These are phyloP conservation scores for Hylaeus volcanicus DNA, from an alignment of 1,140 invertebrate species.

Conservation along the genomic window DNA sequence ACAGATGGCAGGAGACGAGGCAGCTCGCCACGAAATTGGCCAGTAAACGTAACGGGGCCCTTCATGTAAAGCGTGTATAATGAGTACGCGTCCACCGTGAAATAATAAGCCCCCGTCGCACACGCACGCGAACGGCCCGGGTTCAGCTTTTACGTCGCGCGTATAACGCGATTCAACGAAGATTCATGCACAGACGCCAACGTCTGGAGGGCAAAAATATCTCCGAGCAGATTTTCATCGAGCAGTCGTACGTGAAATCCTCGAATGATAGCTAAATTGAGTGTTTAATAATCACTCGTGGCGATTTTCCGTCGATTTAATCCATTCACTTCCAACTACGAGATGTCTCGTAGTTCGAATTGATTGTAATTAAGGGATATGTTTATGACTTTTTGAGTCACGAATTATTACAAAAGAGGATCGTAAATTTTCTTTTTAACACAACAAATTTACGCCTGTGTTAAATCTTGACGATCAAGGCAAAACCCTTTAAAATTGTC, in stretches of 20 bases:
- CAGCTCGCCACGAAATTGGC: constrained; percentile 51
- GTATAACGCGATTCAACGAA: constrained; percentile 47
- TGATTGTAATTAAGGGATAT: no score
- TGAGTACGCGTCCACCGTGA: constrained; percentile 43
- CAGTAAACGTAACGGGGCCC: constrained; percentile 47
- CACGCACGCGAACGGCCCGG: constrained; percentile 7
- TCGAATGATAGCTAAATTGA: no score
- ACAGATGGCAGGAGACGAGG: constrained; percentile 42
- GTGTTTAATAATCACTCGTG: no score
- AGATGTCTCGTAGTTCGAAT: no score
- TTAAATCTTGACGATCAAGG: no score
- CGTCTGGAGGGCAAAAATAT: constrained; percentile 29
- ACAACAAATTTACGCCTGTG: no score
- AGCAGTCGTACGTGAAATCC: background rate
- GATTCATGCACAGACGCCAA: constrained; percentile 42
- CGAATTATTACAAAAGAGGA: no score
- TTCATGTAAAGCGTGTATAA: constrained; percentile 50
- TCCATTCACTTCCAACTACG: no score
- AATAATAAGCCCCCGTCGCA: constrained; percentile 53
- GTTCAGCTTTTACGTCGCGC: background rate
- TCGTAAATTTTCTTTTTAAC: no score
- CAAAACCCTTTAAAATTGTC: no score
- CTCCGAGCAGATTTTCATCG: constrained; percentile 46
- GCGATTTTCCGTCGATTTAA: no score
- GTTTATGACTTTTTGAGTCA: no score